Evolutionary conservation across 1,140 invertebrate genomes (phyloP).

Genomic region (Drosophila obscura): DNA sequence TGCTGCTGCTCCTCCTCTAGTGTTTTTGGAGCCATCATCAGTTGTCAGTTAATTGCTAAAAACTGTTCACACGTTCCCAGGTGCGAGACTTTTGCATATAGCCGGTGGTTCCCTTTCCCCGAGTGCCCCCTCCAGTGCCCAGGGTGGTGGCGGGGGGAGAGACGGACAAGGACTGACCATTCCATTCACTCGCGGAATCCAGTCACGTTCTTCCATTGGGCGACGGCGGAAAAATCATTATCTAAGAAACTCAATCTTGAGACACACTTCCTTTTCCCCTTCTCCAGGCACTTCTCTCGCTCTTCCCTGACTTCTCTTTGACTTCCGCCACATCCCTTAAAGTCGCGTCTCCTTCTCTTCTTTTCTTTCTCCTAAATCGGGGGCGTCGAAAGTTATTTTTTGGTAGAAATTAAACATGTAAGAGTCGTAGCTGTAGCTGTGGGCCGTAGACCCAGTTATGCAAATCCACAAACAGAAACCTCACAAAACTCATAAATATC

Average conservation of each 20-base stretch:
- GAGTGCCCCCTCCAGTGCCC: background rate
- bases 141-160: background rate
- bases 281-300: constrained; percentile 4
- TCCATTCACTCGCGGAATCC: constrained; percentile 26
- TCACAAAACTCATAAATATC: constrained; percentile 76
- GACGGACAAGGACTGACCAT: constrained; percentile 24
- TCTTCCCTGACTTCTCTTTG: background rate
- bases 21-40: constrained; percentile 33
- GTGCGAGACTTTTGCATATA: constrained; percentile 73
- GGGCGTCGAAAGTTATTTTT: constrained; percentile 55
- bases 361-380: constrained; percentile 20
- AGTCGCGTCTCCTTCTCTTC: constrained; percentile 10
- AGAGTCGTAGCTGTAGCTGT: constrained; percentile 33
- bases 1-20: constrained; percentile 16
- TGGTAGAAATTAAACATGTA: constrained; percentile 69
- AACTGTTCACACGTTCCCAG: constrained; percentile 79
- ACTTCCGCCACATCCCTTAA: constrained; percentile 46
- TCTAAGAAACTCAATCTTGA: constrained; percentile 51
- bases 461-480: constrained; percentile 61
- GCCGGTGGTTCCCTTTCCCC: constrained; percentile 14
- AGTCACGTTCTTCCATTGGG: constrained; percentile 63
- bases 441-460: constrained; percentile 70
- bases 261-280: constrained; percentile 24
- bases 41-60: constrained; percentile 77
- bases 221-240: constrained; percentile 68